phyloP scores from a whole-genome alignment of 2,888 invertebrate genomes.

The Ormyrus thymus region DNA sequence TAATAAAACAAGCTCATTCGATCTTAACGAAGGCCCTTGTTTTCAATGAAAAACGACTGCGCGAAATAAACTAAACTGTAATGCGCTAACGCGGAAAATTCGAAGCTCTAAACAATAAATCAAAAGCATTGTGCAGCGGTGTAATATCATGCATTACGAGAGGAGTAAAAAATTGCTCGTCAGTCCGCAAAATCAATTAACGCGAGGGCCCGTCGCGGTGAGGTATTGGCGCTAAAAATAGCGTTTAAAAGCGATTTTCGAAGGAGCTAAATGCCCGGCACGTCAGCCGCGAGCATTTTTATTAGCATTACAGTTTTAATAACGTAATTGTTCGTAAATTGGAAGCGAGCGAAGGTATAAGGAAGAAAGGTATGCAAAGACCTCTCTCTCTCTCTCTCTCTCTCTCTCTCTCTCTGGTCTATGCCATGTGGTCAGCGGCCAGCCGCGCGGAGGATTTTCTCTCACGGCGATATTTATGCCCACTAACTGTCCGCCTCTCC shows the following conservation, averaged over 20 bases:
- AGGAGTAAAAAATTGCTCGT: neutral
- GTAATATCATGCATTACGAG: neutral
- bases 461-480: constrained; percentile 71
- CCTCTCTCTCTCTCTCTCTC: too few species aligned
- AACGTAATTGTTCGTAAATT: constrained; percentile 55
- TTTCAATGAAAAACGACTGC: too few species aligned
- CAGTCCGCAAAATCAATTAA: constrained; percentile 2
- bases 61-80: too few species aligned
- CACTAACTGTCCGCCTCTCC: constrained; percentile 73
- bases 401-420: constrained; percentile 11
- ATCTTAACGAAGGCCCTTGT: too few species aligned
- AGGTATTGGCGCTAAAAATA: neutral
- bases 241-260: constrained; percentile 26
- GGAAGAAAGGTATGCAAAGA: too few species aligned
- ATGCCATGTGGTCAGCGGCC: constrained; percentile 67
- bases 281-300: constrained; percentile 53
- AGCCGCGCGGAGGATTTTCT: constrained; percentile 57
- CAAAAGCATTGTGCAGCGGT: neutral
- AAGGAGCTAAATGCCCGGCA: constrained; percentile 27
- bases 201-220: neutral
- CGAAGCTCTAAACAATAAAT: too few species aligned
- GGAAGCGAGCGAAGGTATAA: neutral
- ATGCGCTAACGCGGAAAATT: too few species aligned
- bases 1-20: too few species aligned
- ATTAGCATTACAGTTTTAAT: constrained; percentile 56